These are phyloP conservation scores for Peromyscus polionotus DNA, from an alignment of 2,113 vertebrate genomes.

Conservation along the genomic window DNA sequence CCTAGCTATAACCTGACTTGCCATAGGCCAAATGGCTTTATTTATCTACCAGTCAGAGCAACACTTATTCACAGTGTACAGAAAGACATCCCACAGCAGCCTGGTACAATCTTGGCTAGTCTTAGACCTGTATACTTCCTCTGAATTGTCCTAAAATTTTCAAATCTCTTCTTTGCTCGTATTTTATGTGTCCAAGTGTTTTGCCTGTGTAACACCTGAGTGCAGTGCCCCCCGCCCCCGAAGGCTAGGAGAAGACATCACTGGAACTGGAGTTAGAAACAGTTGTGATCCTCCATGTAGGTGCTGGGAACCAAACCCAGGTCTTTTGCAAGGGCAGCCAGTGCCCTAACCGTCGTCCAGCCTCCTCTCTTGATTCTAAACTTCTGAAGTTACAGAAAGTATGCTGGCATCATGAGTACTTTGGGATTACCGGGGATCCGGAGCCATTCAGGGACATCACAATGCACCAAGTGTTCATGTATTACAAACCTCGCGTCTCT, in stretches of 20 bases:
- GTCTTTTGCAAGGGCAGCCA: neutral
- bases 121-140: neutral
- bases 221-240: no score
- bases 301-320: neutral
- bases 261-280: no score
- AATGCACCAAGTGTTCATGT: neutral
- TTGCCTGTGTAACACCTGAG: neutral
- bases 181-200: neutral
- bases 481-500: neutral
- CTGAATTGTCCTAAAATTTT: neutral
- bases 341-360: neutral
- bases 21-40: no score
- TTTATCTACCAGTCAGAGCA: no score
- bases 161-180: neutral
- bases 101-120: neutral
- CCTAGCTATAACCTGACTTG: no score
- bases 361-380: neutral
- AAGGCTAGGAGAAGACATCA: neutral
- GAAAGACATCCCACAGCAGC: no score
- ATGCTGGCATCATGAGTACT: neutral
- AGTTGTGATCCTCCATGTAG: neutral
- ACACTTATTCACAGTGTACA: no score
- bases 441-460: neutral
- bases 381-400: neutral
- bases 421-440: neutral